Evolutionary conservation across 1,140 invertebrate species (phyloP), one percentile per base, ranked within the genome.

Genomic region (Bradynema listronoti): DNA sequence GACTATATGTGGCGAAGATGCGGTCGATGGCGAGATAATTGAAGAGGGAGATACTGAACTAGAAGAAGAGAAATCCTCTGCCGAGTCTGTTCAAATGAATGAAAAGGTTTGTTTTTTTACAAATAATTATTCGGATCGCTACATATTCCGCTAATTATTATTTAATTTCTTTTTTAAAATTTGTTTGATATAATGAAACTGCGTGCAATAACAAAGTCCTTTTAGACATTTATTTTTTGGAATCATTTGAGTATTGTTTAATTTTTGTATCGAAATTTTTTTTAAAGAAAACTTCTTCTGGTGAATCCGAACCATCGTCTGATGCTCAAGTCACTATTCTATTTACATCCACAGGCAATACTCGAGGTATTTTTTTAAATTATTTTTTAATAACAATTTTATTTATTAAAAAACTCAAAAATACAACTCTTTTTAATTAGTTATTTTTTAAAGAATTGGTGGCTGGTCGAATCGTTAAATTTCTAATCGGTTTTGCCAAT

Each of bases 401-500:
- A n/a, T 27, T 14, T 0, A 57, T 54, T 11, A 11, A 11, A 7
- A 56, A 24, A 54, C 14, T 29, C n/a, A 11, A 11, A 11, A 11
- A 53, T 53, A 9, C 25, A 45, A 50, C 50, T 45, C 7, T 9
- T 7, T 7, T 52, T 52, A 5, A 56, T 22, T 52, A 6, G 5
- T 24, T 25, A 14, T 58, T 6, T 22, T 72, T 82, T 83, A 45
- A 79, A 91, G 90, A 94, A 79, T 80, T 96, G 22, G 88, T 90
- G 78, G 91, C 88, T 78, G 92, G 93, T 49, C 85, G 86, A 71
- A 83, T 90, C 46, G 90, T 94, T 1, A 90, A 95, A 79, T 90
- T 97, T 76, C 82, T 99, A 1, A 89, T 98, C 68, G 92, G 93
- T 36, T 95, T 98, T 78, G 86, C 85, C 14, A 98, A 99, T 81